Conservation (phyloP, 2,113 vertebrate species). For the Pedetes capensis region DNA sequence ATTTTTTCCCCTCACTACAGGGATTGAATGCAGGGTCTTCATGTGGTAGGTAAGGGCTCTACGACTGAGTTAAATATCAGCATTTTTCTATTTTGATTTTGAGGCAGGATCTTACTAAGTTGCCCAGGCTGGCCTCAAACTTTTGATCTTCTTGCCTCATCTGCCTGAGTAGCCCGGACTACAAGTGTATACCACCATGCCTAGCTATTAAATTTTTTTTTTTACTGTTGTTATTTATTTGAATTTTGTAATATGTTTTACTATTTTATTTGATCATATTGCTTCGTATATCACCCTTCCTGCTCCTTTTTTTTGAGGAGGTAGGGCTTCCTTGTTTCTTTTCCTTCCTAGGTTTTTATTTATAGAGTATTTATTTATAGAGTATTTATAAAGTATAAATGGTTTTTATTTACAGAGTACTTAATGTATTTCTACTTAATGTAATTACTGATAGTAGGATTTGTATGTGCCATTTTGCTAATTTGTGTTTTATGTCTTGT, state of each 20-base stretch:
- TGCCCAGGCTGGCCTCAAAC: no score
- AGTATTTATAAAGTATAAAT: no score
- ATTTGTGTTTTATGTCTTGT: neutral
- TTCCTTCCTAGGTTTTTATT: no score
- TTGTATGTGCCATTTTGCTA: neutral
- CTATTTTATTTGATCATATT: neutral
- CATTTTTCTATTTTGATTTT: no score
- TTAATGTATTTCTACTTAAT: neutral
- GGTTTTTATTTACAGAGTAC: neutral
- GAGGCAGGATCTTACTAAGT: no score
- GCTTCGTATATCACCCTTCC: neutral
- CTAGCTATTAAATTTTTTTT: conserved; percentile 5
- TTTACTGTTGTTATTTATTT: neutral
- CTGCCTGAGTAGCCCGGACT: no score
- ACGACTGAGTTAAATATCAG: no score
- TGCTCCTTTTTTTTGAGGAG: neutral
- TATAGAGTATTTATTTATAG: neutral
- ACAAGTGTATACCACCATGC: no score
- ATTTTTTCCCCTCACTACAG: no score
- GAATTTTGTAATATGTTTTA: neutral
- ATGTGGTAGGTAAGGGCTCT: no score
- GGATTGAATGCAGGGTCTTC: no score
- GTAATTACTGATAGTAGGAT: neutral
- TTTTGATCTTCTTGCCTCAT: no score
- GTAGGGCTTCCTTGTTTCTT: neutral